Evolutionary conservation across 2,797 vertebrate genomes (phyloP), one percentile per base, ranked within the genome.

Genomic region (Paedocypris micromegethes): DNA sequence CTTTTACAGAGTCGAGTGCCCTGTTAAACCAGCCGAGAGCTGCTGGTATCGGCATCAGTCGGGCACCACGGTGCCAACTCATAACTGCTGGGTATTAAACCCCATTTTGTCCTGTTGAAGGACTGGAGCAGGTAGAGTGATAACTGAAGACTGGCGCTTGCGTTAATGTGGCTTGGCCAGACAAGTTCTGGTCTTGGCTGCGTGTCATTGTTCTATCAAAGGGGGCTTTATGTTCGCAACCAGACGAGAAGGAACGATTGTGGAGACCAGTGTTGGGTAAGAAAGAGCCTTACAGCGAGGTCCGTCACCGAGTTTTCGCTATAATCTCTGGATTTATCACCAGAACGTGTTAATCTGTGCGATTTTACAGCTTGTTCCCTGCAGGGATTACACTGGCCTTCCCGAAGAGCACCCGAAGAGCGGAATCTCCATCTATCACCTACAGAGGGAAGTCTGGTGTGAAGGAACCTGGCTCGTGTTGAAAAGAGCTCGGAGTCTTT

Each of bases 11-110:
- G 51, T 64, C 37, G 66, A 65, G 68, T 23, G 23, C 23, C 23
- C 23, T 23, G 23, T 23, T 23, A 23, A 23, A 23, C 23, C 23
- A 23, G 23, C 23, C 23, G 23, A 23, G 23, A 23, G 23, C 23
- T 23, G 23, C 52, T 63, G 40, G 40, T 74, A 84, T 83, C 83
- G 76, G 79, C 83, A 82, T 81, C 73, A 80, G 78, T 71, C 46
- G 52, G 37, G 51, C 39, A 57, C 48, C 38, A 55, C 63, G 66
- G 49, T 81, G 82, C 83, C 87, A 87, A 80, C 80, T 80, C 78
- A 75, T 82, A 84, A 83, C 3, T 66, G 58, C 77, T 57, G 58
- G 72, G 78, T 79, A 76, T 84, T 84, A 81, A 81, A 81, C 50
- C 39, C 8, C 50, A 68, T 61, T 60, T 78, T 78, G 81, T 70